Evolutionary conservation across 2,797 vertebrate genomes (phyloP).

Genomic region (Chrysolophus pictus): DNA sequence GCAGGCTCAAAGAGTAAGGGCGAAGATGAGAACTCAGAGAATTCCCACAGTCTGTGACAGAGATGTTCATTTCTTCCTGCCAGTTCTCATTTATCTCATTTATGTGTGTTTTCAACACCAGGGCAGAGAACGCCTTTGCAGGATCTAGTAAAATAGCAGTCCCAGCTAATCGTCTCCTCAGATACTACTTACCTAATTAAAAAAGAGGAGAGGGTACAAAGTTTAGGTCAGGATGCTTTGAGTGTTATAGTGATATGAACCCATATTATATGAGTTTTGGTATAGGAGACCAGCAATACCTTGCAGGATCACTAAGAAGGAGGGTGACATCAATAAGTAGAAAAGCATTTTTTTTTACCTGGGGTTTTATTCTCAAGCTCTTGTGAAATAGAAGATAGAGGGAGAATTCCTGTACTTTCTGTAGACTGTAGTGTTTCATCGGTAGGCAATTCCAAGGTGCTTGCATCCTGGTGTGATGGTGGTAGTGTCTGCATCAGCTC

Average conservation of each 20-base stretch:
- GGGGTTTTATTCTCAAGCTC: neutral
- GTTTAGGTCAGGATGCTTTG: neutral
- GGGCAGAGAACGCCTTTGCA: neutral
- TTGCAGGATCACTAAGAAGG: neutral
- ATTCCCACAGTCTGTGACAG: neutral
- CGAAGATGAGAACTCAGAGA: rapidly evolving
- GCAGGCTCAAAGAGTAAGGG: neutral
- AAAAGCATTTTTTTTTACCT: slow-evolving; percentile 24
- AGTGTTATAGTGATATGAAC: neutral
- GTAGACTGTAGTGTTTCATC: neutral
- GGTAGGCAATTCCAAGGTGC: neutral
- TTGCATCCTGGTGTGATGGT: neutral
- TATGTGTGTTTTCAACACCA: neutral
- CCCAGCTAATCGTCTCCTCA: neutral
- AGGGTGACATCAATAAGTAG: neutral
- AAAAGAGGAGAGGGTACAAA: rapidly evolving
- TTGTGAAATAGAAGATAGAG: neutral
- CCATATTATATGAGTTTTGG: neutral
- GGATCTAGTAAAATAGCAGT: neutral
- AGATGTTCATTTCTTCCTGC: neutral
- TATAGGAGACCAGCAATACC: neutral
- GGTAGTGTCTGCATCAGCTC: neutral
- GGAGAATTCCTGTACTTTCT: neutral
- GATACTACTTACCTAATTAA: neutral
- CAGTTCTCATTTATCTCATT: neutral